Percentiles rank a stretch among this genome's conserved stretches.
These are phyloP conservation scores for Epinotia brunnichana DNA, from an alignment of 2,888 invertebrate genomes.

Conservation along the genomic window DNA sequence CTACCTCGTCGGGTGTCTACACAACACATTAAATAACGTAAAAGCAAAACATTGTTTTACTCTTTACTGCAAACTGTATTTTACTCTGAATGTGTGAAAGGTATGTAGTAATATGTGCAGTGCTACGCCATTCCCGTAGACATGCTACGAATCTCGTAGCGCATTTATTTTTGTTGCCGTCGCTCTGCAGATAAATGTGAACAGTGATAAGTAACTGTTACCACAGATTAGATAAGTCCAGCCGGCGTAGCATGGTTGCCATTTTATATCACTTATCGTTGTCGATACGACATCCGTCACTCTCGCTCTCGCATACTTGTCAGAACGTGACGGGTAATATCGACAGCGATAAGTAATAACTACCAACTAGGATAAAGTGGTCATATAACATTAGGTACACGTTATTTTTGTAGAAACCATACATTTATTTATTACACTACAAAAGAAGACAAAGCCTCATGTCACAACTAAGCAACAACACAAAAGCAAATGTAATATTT, in stretches of 20 bases:
- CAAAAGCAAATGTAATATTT: neutral
- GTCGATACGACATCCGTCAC: too few relatives aligned
- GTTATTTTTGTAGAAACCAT: too few relatives aligned
- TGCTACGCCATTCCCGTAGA: conserved; percentile 15
- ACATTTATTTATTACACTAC: too few relatives aligned
- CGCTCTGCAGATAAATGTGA: neutral
- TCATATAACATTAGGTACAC: too few relatives aligned
- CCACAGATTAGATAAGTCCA: neutral
- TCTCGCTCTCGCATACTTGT: too few relatives aligned
- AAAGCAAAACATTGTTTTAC: neutral
- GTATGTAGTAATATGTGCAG: neutral
- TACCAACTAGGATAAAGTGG: too few relatives aligned
- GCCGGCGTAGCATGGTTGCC: too few relatives aligned
- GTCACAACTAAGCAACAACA: too few relatives aligned
- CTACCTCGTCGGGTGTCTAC: too few relatives aligned
- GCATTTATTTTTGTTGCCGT: neutral
- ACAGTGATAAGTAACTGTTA: neutral
- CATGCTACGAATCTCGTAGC: conserved; percentile 27
- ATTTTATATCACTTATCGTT: too few relatives aligned
- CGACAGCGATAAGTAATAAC: too few relatives aligned
- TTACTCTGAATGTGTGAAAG: neutral
- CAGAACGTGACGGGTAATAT: too few relatives aligned
- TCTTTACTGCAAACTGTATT: neutral
- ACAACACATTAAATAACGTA: neutral
- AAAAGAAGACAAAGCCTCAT: neutral